phyloP scores from a whole-genome alignment of 2,888 invertebrate species.

The Philopedon plagiatum region DNA sequence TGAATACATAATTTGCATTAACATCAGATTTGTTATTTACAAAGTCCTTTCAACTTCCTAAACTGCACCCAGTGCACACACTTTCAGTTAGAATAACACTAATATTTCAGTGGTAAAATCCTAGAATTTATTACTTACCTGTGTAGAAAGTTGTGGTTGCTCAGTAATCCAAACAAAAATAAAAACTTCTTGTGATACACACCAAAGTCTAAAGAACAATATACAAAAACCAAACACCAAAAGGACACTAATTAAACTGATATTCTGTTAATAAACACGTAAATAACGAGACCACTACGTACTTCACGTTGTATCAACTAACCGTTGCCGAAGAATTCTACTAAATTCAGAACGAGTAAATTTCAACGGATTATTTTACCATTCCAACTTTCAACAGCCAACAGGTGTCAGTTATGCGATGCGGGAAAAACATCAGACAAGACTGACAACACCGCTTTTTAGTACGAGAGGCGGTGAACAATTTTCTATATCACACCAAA shows the following conservation, averaged over 20 bases:
- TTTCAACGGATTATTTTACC: constrained; percentile 28
- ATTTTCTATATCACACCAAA: too few relatives aligned
- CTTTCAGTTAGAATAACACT: too few relatives aligned
- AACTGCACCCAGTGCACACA: too few relatives aligned
- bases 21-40: too few relatives aligned
- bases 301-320: constrained; percentile 29
- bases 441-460: constrained; percentile 19
- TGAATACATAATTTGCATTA: too few relatives aligned
- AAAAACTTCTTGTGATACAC: constrained; percentile 2
- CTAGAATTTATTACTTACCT: constrained; percentile 4
- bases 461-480: too few relatives aligned
- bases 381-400: constrained; percentile 47
- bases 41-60: too few relatives aligned
- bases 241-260: constrained; percentile 14
- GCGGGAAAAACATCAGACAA: not conserved
- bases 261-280: constrained; percentile 26
- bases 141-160: constrained; percentile 23
- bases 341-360: constrained; percentile 42
- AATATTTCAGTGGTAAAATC: not conserved
- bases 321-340: constrained; percentile 46
- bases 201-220: constrained; percentile 1
- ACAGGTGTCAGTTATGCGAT: constrained; percentile 41
- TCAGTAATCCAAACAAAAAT: constrained; percentile 43
- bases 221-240: constrained; percentile 28
- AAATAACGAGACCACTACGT: constrained; percentile 12